Percentiles rank a stretch among this genome's conserved stretches.
These are phyloP conservation scores for Procambarus clarkii DNA, from an alignment of 1,140 invertebrate species.

Conservation along the genomic window DNA sequence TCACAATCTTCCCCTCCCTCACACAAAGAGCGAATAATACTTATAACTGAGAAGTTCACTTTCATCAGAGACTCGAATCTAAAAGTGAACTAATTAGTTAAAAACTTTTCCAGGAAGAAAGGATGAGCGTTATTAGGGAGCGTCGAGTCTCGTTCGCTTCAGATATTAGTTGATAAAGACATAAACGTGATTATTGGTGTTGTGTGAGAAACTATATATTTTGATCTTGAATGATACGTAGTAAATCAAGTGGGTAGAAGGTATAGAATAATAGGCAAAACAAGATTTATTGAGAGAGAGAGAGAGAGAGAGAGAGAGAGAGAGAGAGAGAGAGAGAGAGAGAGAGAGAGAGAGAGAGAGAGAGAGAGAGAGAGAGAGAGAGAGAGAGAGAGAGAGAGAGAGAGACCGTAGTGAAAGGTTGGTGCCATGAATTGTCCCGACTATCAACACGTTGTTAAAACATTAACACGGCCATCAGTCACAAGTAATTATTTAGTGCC, in stretches of 20 bases:
- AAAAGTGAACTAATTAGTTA: background rate
- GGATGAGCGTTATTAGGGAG: too few species aligned
- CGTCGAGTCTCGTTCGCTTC: too few species aligned
- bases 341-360: constrained; percentile 30
- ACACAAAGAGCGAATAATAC: too few species aligned
- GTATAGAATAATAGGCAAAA: background rate
- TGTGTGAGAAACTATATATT: too few species aligned
- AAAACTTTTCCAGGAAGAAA: background rate
- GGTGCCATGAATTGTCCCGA: background rate
- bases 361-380: constrained; percentile 29
- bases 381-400: constrained; percentile 15
- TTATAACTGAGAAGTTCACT: too few species aligned
- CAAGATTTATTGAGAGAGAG: background rate
- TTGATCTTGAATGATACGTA: background rate
- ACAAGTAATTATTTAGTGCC: background rate
- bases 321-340: constrained; percentile 28
- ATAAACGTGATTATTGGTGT: too few species aligned
- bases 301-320: background rate
- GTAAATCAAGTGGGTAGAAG: background rate
- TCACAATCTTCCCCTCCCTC: background rate
- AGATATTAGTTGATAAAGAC: too few species aligned
- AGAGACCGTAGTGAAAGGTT: too few species aligned
- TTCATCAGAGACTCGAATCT: background rate
- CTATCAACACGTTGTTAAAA: background rate
- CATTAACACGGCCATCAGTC: background rate